Percentiles rank a stretch among this genome's conserved stretches.
Conservation (phyloP, 2,113 vertebrate genomes). For the Geococcyx californianus region DNA sequence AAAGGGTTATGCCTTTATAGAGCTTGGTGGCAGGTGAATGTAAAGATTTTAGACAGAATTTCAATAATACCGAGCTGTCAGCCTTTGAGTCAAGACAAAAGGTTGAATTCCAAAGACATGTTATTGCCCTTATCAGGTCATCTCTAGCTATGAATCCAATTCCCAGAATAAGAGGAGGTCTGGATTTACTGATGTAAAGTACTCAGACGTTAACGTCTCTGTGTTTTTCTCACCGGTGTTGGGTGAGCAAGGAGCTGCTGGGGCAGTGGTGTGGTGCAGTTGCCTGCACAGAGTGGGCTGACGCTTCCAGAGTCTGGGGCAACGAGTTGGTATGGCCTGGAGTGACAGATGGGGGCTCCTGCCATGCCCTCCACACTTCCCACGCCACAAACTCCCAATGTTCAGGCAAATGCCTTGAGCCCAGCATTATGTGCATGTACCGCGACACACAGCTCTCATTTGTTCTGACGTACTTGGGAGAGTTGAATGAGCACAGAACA, state of each 20-base stretch:
- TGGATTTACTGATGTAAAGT: background rate
- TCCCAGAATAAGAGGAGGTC: background rate
- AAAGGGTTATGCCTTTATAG: background rate
- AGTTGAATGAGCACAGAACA: background rate
- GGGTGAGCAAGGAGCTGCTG: background rate
- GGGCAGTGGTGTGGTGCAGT: too few relatives aligned
- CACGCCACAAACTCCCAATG: rapidly evolving
- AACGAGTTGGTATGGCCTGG: rapidly evolving
- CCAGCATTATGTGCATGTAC: background rate
- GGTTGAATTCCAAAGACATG: background rate
- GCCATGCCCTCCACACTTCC: rapidly evolving
- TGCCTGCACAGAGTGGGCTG: background rate
- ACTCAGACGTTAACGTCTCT: background rate
- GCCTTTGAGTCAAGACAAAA: background rate
- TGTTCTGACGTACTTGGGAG: rapidly evolving
- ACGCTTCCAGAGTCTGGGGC: background rate
- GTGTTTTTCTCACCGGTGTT: background rate
- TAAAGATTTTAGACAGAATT: background rate
- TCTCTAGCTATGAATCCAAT: background rate
- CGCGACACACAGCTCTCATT: background rate
- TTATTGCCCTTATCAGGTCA: background rate
- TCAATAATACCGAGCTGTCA: background rate
- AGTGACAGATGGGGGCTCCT: rapidly evolving
- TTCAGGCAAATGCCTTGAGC: background rate
- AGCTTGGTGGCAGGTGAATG: background rate